Evolutionary conservation across 2,888 invertebrate genomes (phyloP).

Genomic region (Meghimatium bilineatum): DNA sequence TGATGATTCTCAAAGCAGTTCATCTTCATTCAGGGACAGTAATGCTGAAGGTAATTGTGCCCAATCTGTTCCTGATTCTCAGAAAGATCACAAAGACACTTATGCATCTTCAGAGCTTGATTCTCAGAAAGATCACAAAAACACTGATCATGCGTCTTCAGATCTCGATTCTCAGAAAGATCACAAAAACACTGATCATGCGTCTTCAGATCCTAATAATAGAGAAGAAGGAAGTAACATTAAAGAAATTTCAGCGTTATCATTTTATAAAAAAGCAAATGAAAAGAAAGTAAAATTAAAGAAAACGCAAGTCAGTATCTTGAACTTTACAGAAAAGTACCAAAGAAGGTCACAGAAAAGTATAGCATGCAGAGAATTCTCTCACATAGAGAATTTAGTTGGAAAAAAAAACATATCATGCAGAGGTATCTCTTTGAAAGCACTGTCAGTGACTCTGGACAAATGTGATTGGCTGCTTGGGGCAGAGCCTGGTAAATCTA

Average conservation of each 20-base stretch:
- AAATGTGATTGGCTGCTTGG: constrained; percentile 42
- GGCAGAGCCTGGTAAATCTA: neutral
- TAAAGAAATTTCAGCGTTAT: neutral
- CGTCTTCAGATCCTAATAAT: neutral
- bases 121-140: no score
- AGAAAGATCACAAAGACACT: neutral
- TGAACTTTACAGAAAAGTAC: neutral
- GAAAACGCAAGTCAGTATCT: neutral
- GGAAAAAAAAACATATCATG: neutral
- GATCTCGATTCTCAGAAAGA: neutral
- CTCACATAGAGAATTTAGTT: neutral
- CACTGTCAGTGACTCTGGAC: constrained; percentile 24
- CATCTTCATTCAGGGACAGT: neutral
- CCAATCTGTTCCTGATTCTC: neutral
- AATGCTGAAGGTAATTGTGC: no score
- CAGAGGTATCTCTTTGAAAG: neutral
- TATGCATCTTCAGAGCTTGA: neutral
- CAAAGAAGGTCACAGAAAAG: neutral
- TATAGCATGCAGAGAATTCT: no score
- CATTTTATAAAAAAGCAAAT: neutral
- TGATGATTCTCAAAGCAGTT: constrained; percentile 1
- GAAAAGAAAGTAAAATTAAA: neutral
- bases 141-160: neutral
- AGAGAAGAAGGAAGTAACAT: neutral
- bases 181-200: neutral